Evolutionary conservation across 2,113 vertebrate species (phyloP).

Genomic region (Leptobrachium leishanense): DNA sequence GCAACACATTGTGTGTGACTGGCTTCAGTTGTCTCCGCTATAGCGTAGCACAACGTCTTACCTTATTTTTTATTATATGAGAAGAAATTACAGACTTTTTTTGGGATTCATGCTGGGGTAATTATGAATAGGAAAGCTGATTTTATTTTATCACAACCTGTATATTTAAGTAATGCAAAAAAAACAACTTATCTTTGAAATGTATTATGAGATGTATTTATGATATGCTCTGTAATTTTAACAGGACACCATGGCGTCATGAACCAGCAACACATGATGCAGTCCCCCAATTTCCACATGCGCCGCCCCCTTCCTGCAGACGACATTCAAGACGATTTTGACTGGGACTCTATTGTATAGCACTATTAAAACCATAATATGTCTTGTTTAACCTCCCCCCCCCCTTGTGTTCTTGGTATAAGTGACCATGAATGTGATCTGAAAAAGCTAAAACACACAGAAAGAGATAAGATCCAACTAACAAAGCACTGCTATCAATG

Average conservation of each 20-base stretch:
- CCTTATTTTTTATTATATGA: too few relatives aligned
- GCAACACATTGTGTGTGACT: too few relatives aligned
- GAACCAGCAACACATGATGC: slow-evolving; percentile 85
- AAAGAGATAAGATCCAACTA: slow-evolving; percentile 49
- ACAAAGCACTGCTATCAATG: slow-evolving; percentile 61
- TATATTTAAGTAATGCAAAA: too few relatives aligned
- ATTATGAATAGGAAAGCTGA: too few relatives aligned
- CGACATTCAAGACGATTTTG: slow-evolving; percentile 86
- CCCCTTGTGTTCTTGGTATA: slow-evolving; percentile 51
- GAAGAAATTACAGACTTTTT: too few relatives aligned
- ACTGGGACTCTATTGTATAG: slow-evolving; percentile 92
- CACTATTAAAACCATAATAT: slow-evolving; percentile 55
- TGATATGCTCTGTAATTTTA: slow-evolving; percentile 5
- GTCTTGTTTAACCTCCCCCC: slow-evolving; percentile 45
- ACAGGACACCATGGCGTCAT: slow-evolving; percentile 84
- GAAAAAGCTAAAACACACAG: slow-evolving; percentile 40
- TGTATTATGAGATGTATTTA: too few relatives aligned
- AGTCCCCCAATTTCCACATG: slow-evolving; percentile 80
- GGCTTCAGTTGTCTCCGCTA: too few relatives aligned
- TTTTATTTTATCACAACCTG: too few relatives aligned
- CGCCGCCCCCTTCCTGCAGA: slow-evolving; percentile 77
- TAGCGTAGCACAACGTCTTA: too few relatives aligned
- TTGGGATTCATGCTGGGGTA: too few relatives aligned
- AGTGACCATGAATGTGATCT: slow-evolving; percentile 55
- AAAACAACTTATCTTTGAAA: too few relatives aligned